Conservation (phyloP, 1,140 invertebrate species). For the Sitophilus oryzae region DNA sequence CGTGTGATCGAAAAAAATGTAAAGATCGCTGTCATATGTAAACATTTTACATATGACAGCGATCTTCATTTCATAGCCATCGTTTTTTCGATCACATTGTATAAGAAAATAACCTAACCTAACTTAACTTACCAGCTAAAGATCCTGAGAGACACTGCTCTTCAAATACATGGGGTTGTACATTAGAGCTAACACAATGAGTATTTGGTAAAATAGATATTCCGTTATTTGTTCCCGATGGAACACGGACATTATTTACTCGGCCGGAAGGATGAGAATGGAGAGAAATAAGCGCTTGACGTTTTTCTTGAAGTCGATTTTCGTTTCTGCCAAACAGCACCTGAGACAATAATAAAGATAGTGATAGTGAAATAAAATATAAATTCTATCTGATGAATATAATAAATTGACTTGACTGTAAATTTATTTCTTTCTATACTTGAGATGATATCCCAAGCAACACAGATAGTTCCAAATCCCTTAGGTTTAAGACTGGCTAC, state of each 20-base stretch:
- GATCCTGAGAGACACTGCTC: background rate
- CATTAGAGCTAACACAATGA: slow-evolving; percentile 14
- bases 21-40: no score
- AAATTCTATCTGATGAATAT: background rate
- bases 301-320: slow-evolving; percentile 56
- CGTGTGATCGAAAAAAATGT: no score
- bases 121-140: background rate
- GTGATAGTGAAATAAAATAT: background rate
- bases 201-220: slow-evolving; percentile 1
- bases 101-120: no score
- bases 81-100: no score
- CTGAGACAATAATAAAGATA: slow-evolving; percentile 39
- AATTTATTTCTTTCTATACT: no score
- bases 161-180: background rate
- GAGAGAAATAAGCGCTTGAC: slow-evolving; percentile 65
- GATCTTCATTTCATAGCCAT: no score
- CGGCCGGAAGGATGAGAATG: slow-evolving; percentile 51
- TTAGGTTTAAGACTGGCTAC: no score
- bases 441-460: no score
- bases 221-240: slow-evolving; percentile 10
- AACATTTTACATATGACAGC: no score
- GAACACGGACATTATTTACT: slow-evolving; percentile 41
- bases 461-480: no score
- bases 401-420: no score
- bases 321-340: slow-evolving; percentile 55